Conservation (phyloP, 2,888 invertebrate genomes). For the Eudasyphora cyanicolor region DNA sequence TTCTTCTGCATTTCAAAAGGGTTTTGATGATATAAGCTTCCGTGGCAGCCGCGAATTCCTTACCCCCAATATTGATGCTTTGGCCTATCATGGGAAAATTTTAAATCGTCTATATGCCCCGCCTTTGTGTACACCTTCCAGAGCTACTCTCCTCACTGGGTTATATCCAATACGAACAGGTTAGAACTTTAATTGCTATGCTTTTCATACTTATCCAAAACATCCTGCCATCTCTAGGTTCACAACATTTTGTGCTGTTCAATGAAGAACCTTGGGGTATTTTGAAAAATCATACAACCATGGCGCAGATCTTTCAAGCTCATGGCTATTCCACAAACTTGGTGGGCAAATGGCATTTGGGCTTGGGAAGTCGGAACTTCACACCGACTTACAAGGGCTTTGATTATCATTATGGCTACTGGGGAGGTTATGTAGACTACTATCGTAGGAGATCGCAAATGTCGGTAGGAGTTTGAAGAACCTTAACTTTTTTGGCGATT, state of each 20-base stretch:
- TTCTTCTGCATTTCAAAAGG: too few relatives aligned
- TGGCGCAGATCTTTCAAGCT: constrained; percentile 85
- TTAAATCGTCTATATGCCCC: constrained; percentile 90
- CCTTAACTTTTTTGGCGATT: too few relatives aligned
- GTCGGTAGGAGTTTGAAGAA: constrained; percentile 77
- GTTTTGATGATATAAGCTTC: constrained; percentile 95
- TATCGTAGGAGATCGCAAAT: constrained; percentile 83
- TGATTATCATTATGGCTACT: constrained; percentile 91
- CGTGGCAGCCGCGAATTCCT: constrained; percentile 93
- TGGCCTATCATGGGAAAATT: constrained; percentile 92
- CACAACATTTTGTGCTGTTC: constrained; percentile 86
- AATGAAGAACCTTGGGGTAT: constrained; percentile 87
- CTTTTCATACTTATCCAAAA: too few relatives aligned
- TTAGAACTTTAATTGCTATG: too few relatives aligned
- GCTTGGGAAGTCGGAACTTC: constrained; percentile 83
- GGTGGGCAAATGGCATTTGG: constrained; percentile 96
- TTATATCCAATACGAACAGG: constrained; percentile 92
- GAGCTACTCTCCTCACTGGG: constrained; percentile 91
- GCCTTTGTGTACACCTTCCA: constrained; percentile 92
- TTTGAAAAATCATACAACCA: constrained; percentile 84
- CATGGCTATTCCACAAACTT: constrained; percentile 90
- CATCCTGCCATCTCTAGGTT: too few relatives aligned
- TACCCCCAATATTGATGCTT: constrained; percentile 93
- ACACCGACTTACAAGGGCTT: constrained; percentile 89
- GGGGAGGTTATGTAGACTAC: constrained; percentile 91